Base-by-base conservation (phyloP, 2,113 vertebrate genomes). In the Scomber colias region DNA sequence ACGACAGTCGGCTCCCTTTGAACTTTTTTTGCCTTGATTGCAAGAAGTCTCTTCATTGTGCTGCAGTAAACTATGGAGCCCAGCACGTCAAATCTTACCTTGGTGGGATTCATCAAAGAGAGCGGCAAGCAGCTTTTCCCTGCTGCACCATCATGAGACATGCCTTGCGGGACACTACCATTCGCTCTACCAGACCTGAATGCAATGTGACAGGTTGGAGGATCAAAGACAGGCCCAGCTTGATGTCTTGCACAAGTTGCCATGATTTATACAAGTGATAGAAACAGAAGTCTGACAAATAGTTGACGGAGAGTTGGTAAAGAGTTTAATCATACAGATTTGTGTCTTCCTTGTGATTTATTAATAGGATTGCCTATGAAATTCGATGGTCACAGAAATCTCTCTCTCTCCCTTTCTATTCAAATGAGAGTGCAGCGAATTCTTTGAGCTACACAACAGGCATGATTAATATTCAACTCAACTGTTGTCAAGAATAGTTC, bases 21-120 rank as follows among this genome's bases (percentile, higher is more conserved):
- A 60, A 64, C 30, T 55, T 67, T 60, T 46, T 51, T 31, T 31
- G 35, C 71, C 48, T 53, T 45, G 11, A 48, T 31, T 57, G 49
- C 30, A 50, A 17, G 16, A 31, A 35, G 14, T 19, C 9, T 40
- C 21, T 44, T 72, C 50, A 64, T 53, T 56, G 17, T 64, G 46
- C 54, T 30, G 56, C 50, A 11, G 65, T 54, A 72, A 84, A 85
- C 76, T 79, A 67, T 51, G 59, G 46, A 84, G 65, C 67, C 71
- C 81, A 16, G 65, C 70, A 65, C 44, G 63, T 66, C 27, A 50
- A 72, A 66, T 50, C 46, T 56, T 66, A 71, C 74, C 87, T 87
- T 73, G 82, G 79, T 69, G 82, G 83, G 81, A 90, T 73, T 84
- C 83, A 91, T 91, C 85, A 92, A 89, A 93, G 81, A 69, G 74